Base-by-base conservation (phyloP, 2,888 invertebrate species). In the Agrotis segetum region DNA sequence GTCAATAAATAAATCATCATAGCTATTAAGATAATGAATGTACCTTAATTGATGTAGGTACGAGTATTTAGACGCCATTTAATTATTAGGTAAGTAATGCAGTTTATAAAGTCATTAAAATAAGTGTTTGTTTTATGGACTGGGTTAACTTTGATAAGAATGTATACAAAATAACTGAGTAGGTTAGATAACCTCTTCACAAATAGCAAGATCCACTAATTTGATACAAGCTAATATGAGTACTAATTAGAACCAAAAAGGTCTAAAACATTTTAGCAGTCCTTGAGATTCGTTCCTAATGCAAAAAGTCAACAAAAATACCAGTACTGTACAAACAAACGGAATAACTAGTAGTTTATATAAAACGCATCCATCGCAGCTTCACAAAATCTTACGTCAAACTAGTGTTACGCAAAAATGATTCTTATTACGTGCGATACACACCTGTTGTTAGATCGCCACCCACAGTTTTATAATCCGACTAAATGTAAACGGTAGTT, bases 391-490 rank as follows among this genome's bases (percentile, higher is more conserved):
- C 53, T 40, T 79, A 82, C 47, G 40, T 65, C 49, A 63, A 63
- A 72, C 16, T 6, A 19, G 19, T 63, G 79, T 44, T 47, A 69
- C 16, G 55, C 83, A 73, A 90, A 73, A 81, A 79, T 85, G 60
- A 80, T 50, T 67, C 84, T 81, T 88, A 86, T 64, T 70, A 19
- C 59, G 19, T 59, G 75, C 56, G 19, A 0, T 67, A 88, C 89
- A 87, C 86, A 90, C 88, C 88, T 89, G 87, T 87, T 87, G 83
- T 90, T 82, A 56, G 71, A 58, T 83, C 76, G 74, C 78, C 72
- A 78, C 77, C 71, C 77, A 67, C 75, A 64, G 61, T 52, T 63
- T 63, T 84, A 84, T 77, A 84, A 85, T 46, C 87, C 87, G 71
- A 65, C 86, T 80, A 70, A 84, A 77, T 79, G 17, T 63, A 71